phyloP scores from a whole-genome alignment of 2,113 vertebrate genomes.

The Rostratula benghalensis region DNA sequence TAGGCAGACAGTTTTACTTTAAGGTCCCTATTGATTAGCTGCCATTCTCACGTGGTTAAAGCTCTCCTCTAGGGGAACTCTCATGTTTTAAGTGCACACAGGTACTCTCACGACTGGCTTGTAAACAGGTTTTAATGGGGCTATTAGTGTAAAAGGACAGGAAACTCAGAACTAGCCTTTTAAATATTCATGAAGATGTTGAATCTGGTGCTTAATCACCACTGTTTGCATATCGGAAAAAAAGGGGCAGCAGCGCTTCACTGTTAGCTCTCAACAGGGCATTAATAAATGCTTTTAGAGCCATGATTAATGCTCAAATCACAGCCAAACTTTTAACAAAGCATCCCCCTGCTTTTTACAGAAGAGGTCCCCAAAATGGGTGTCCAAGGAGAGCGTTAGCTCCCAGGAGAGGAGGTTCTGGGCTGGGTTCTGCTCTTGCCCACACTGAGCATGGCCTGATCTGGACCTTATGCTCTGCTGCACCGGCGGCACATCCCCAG shows the following conservation, averaged over 20 bases:
- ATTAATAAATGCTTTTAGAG: conserved; percentile 76
- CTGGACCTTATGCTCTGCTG: not conserved
- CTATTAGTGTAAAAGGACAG: conserved; percentile 95
- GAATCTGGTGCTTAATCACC: conserved; percentile 94
- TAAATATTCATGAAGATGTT: conserved; percentile 92
- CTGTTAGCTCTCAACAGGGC: conserved; percentile 68
- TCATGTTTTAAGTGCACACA: conserved; percentile 85
- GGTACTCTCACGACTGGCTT: conserved; percentile 87
- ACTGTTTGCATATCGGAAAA: conserved; percentile 82
- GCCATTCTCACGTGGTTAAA: conserved; percentile 72
- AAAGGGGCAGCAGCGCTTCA: conserved; percentile 67
- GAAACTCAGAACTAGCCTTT: conserved; percentile 88
- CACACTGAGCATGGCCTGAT: not conserved
- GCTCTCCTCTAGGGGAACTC: conserved; percentile 78
- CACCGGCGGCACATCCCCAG: rapidly evolving
- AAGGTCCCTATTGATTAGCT: conserved; percentile 81
- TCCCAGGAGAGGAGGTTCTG: not conserved
- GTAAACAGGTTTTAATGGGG: conserved; percentile 95
- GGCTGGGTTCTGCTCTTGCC: not conserved
- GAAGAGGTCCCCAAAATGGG: not conserved
- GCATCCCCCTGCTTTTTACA: not conserved
- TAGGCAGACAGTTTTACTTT: conserved; percentile 84
- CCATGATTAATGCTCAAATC: conserved; percentile 50
- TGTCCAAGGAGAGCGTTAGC: not conserved
- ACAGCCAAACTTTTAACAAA: conserved; percentile 16